Evolutionary conservation across 23 tunicate genomes (phyloP).

Genomic region (Trididemnum nubilum): DNA sequence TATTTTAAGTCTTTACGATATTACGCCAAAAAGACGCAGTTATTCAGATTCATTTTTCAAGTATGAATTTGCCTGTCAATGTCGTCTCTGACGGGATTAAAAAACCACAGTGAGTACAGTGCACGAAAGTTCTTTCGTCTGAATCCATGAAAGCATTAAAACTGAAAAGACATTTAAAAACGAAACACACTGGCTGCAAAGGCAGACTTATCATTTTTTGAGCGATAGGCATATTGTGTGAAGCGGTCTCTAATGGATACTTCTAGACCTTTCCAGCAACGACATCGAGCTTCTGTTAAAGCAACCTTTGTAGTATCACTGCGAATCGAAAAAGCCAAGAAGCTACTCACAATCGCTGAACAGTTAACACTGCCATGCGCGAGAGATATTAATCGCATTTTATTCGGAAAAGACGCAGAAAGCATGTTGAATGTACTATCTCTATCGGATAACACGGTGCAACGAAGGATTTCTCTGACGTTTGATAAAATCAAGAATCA

Average conservation of each 20-base stretch:
- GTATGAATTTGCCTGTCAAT: slow-evolving; percentile 12
- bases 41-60: no score
- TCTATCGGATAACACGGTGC: no score
- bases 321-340: no score
- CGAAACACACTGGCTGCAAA: slow-evolving; percentile 17
- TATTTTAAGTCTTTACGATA: background rate
- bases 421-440: no score
- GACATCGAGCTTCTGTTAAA: no score
- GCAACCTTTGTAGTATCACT: no score
- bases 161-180: slow-evolving; percentile 5
- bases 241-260: slow-evolving; percentile 16
- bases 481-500: no score
- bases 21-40: slow-evolving; percentile 4
- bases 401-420: slow-evolving; percentile 13
- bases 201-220: slow-evolving; percentile 12
- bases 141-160: slow-evolving; percentile 17
- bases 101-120: slow-evolving; percentile 12
- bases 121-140: slow-evolving; percentile 23
- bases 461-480: no score
- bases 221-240: slow-evolving; percentile 2
- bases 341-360: no score
- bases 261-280: no score
- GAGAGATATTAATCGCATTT: no score
- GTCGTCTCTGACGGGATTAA: slow-evolving; percentile 3
- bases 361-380: no score